Evolutionary conservation across 1,140 invertebrate species (phyloP).

Genomic region (Drosophila dunni): DNA sequence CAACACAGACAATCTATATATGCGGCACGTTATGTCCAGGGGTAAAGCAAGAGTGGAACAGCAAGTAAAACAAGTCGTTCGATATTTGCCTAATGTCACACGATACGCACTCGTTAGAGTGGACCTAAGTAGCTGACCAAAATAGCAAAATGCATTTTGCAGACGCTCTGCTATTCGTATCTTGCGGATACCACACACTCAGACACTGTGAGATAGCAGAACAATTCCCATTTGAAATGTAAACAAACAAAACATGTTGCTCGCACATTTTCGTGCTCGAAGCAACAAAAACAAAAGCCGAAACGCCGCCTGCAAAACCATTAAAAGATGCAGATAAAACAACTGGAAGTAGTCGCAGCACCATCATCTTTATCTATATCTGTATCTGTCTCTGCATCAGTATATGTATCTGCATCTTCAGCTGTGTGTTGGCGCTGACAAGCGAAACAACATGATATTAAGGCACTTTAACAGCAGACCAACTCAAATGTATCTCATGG

Average conservation of each 20-base stretch:
- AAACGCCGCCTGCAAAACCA: constrained; percentile 45
- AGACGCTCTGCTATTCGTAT: constrained; percentile 4
- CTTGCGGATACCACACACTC: constrained; percentile 22
- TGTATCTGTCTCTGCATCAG: constrained; percentile 24
- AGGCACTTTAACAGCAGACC: constrained; percentile 8
- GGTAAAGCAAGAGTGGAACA: constrained; percentile 11
- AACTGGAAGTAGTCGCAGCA: constrained; percentile 45
- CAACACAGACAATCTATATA: constrained; percentile 54
- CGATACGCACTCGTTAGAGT: constrained; percentile 57
- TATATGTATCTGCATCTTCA: not conserved
- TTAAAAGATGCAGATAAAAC: constrained; percentile 54
- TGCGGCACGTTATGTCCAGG: constrained; percentile 53
- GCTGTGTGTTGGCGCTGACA: constrained; percentile 24
- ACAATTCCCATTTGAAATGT: constrained; percentile 75
- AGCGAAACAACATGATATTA: constrained; percentile 11
- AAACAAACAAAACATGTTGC: constrained; percentile 71
- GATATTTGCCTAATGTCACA: constrained; percentile 60
- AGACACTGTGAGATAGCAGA: constrained; percentile 46
- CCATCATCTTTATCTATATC: not conserved
- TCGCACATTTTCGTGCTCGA: constrained; percentile 60
- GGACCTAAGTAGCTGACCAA: constrained; percentile 41
- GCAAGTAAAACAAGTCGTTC: constrained; percentile 18
- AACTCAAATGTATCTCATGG: constrained; percentile 16
- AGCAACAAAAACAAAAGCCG: constrained; percentile 44
- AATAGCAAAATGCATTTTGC: constrained; percentile 73